Percentiles rank a stretch among this genome's conserved stretches.
phyloP scores from a whole-genome alignment of 2,888 invertebrate genomes.

The Physocephala rufipes region DNA sequence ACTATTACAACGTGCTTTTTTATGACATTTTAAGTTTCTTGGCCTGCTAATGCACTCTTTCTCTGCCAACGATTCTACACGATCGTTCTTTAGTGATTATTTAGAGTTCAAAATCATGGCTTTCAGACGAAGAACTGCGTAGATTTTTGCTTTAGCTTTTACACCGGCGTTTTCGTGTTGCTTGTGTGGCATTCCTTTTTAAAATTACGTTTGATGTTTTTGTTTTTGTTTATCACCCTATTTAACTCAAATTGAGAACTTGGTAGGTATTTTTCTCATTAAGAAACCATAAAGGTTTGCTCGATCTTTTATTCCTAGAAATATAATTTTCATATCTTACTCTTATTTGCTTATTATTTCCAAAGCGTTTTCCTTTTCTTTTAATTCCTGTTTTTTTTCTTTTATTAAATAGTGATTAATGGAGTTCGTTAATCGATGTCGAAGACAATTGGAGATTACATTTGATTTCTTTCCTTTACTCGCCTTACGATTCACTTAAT shows the following conservation, averaged over 20 bases:
- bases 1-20: neutral
- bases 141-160: constrained; percentile 2
- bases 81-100: constrained; percentile 7
- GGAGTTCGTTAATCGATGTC: too few species aligned
- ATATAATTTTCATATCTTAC: neutral
- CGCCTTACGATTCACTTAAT: too few species aligned
- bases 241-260: neutral
- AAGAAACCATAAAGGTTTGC: neutral
- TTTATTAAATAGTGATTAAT: too few species aligned
- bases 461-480: too few species aligned
- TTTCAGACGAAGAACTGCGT: neutral
- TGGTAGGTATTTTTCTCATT: neutral
- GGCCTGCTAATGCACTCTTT: neutral
- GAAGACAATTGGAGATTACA: too few species aligned
- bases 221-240: neutral
- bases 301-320: neutral
- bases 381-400: too few species aligned
- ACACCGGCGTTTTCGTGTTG: neutral
- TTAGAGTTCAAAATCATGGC: constrained; percentile 24
- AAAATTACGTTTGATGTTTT: neutral
- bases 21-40: neutral
- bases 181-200: neutral
- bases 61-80: neutral
- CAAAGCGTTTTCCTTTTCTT: neutral
- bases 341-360: neutral